Base-by-base conservation (phyloP, 2,888 invertebrate species). In the Actias luna region DNA sequence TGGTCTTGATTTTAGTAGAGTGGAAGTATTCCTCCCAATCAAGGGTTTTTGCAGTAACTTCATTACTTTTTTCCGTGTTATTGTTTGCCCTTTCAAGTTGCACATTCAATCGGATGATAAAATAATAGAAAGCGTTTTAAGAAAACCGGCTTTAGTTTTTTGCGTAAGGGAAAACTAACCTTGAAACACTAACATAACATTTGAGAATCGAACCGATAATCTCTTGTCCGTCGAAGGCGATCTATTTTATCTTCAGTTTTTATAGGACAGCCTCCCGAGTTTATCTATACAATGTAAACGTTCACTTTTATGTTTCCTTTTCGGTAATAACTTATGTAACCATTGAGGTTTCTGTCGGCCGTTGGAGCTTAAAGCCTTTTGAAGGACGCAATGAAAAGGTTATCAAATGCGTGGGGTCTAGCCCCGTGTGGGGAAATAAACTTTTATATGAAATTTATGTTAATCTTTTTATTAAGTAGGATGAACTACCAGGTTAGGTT, bases 201-300 rank as follows among this genome's bases (percentile, higher is more conserved):
- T 65, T 67, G 52, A 63, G 58, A 63, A 64, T 58, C 39, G 36
- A 16, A 16, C 18, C 42, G 36, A 55, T 58, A 36, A 61, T 42
- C 58, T 61, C 61, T 58, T 64, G 67, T 61, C 66, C 62, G 62
- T 64, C 39, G 64, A 33, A 62, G 60, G 63, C 63, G 63, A 67
- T 69, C 65, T 58, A 62, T 67, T 72, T 70, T 65, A 67, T 67
- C 60, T 60, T 59, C 68, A 67, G 64, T 71, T 80, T 77, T 79
- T 75, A 71, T 80, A 69, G 70, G 65, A 64, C 63, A 62, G 64
- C 64, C 66, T 62, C 73, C 59, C 52, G 50, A 31, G 46, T 59
- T 55, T 59, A 63, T 63, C 63, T 63, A 59, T 59, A 61, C 63
- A 64, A 59, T 59, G 61, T 64, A 57, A 64, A 62, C 64, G 61